These are phyloP conservation scores for Leptogaster cylindrica DNA, from an alignment of 2,888 invertebrate species.

Conservation along the genomic window DNA sequence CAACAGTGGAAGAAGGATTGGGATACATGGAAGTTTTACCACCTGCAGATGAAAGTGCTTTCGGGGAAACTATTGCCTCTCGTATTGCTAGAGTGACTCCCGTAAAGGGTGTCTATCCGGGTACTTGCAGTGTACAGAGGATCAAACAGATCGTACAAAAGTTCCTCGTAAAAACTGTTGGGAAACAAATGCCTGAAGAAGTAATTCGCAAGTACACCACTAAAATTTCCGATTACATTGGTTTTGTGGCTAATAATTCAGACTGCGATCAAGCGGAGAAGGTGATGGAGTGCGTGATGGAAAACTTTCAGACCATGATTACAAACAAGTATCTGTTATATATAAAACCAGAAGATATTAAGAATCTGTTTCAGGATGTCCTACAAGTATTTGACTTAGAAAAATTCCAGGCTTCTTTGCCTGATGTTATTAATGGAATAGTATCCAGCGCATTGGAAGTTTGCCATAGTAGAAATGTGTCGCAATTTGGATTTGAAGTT, in stretches of 20 bases:
- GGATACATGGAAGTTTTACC: slow-evolving; percentile 48
- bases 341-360: slow-evolving; percentile 54
- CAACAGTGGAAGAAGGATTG: slow-evolving; percentile 40
- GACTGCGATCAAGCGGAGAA: slow-evolving; percentile 56
- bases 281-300: slow-evolving; percentile 55
- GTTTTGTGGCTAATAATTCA: slow-evolving; percentile 57
- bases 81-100: too few species aligned
- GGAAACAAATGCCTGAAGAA: slow-evolving; percentile 51
- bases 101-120: slow-evolving; percentile 41
- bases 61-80: slow-evolving; percentile 43
- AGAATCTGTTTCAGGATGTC: slow-evolving; percentile 55
- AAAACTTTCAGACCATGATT: slow-evolving; percentile 55
- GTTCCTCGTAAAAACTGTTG: slow-evolving; percentile 53
- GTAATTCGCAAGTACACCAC: slow-evolving; percentile 55
- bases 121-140: slow-evolving; percentile 50
- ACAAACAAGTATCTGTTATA: slow-evolving; percentile 57
- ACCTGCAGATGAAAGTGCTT: slow-evolving; percentile 49
- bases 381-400: slow-evolving; percentile 56
- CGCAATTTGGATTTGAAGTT: slow-evolving; percentile 41
- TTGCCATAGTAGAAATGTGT: not conserved
- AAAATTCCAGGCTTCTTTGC: slow-evolving; percentile 54
- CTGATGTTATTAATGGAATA: slow-evolving; percentile 49
- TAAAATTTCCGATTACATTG: slow-evolving; percentile 56
- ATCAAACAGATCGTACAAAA: slow-evolving; percentile 56
- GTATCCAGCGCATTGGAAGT: slow-evolving; percentile 41